Percentiles rank a stretch among this genome's conserved stretches.
These are phyloP conservation scores for Branchellion lobata DNA, from an alignment of 2,888 invertebrate species.

Conservation along the genomic window DNA sequence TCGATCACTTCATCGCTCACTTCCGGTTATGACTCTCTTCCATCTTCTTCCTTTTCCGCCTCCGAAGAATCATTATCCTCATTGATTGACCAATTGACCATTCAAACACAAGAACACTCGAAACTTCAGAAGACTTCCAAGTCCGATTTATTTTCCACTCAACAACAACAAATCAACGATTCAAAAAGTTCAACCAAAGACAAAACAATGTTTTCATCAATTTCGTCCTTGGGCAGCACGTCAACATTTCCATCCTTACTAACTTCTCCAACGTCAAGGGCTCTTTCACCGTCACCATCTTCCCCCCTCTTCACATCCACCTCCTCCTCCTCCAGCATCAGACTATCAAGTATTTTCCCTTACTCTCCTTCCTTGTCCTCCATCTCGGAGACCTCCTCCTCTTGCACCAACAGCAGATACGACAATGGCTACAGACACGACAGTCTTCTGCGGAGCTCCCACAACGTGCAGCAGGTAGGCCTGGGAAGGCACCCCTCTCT, in stretches of 20 bases:
- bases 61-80: too few relatives aligned
- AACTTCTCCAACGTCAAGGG: neutral
- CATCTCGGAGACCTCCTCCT: neutral
- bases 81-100: too few relatives aligned
- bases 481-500: too few relatives aligned
- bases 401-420: neutral
- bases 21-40: too few relatives aligned
- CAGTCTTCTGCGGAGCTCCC: too few relatives aligned
- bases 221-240: neutral
- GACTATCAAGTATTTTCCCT: neutral
- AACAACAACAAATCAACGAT: neutral
- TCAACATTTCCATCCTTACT: neutral
- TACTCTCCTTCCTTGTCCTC: slow-evolving; percentile 8
- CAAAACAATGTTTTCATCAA: slow-evolving; percentile 11
- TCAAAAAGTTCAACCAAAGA: neutral
- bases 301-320: neutral
- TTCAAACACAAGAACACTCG: neutral
- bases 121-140: too few relatives aligned
- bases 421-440: neutral
- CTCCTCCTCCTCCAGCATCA: neutral
- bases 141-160: neutral
- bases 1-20: too few relatives aligned
- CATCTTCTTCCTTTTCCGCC: too few relatives aligned
- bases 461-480: too few relatives aligned
- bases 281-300: neutral